Conservation (phyloP, 2,888 invertebrate genomes). For the Phlogophora meticulosa region DNA sequence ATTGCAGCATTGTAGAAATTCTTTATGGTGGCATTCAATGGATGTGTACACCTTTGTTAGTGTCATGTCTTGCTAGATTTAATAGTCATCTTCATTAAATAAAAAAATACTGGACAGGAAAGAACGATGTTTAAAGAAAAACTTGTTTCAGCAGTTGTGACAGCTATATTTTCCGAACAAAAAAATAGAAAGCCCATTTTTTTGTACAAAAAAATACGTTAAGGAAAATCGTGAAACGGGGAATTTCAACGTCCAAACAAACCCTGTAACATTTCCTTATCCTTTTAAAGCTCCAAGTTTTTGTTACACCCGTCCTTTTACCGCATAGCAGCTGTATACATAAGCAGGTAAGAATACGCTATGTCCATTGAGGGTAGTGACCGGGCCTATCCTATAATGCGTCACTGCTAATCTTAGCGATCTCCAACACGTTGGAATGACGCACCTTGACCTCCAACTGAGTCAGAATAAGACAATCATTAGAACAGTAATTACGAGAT, state of each 20-base stretch:
- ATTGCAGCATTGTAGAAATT: constrained; percentile 59
- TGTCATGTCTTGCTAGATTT: constrained; percentile 19
- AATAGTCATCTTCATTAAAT: constrained; percentile 6
- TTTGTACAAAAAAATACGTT: neutral
- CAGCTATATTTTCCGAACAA: neutral
- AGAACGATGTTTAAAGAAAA: neutral
- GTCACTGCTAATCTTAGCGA: constrained; percentile 86
- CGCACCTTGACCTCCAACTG: constrained; percentile 81
- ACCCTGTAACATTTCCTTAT: constrained; percentile 30
- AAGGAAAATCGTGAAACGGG: constrained; percentile 16
- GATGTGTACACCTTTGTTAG: constrained; percentile 30
- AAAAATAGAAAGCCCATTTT: neutral
- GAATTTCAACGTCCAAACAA: constrained; percentile 10
- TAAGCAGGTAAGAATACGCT: constrained; percentile 45
- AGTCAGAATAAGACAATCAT: constrained; percentile 72
- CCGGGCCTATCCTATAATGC: constrained; percentile 74
- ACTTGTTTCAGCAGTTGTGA: neutral
- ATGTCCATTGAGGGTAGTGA: constrained; percentile 73
- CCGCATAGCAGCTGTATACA: constrained; percentile 44
- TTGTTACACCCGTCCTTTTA: constrained; percentile 25
- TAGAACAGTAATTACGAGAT: constrained; percentile 65
- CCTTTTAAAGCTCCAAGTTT: constrained; percentile 22
- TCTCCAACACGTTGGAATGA: constrained; percentile 71
- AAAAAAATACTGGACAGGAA: neutral
- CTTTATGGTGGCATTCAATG: constrained; percentile 45